Base-by-base conservation (phyloP, 2,113 vertebrate species). In the Sciurus niger region DNA sequence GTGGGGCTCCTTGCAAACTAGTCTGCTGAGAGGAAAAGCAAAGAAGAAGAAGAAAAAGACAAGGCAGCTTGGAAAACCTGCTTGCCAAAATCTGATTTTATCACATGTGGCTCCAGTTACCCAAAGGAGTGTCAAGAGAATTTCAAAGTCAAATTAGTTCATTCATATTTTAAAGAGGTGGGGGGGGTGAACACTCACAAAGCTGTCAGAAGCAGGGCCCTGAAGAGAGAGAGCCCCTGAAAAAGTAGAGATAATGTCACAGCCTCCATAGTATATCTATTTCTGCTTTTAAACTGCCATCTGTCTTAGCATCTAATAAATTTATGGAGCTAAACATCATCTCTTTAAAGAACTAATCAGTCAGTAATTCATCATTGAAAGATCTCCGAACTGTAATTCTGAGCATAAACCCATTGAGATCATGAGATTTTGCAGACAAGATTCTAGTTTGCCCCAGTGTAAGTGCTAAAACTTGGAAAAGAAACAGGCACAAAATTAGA, bases 111-210 rank as follows among this genome's bases (percentile, higher is more conserved):
- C 55, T 92, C 60, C 72, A 93, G 84, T 80, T 96, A 94, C 77
- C 82, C 94, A 60, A 46, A 97, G 55, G 25, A 83, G 43, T 86
- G 58, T 91, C 86, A 90, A 92, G 92, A 92, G 37, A 94, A 74
- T 83, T 94, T 97, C 90, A 96, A 95, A 96, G 74, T 95, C 43
- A 96, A 74, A 89, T 95, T 68, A 97, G 94, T 94, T 94, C 43
- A 85, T 67, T 96, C 82, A 83, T 37, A 80, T 94, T 92, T 97
- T 53, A 67, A 90, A 91, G 30, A 46, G 30, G 43, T 12, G 3
- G 30, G 46, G 32, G 6, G 4, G 25, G 4, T 10, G 0, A 43
- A 9, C 10, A 17, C 37, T 63, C 63, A 65, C 46, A 83, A 53
- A 88, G 76, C 2, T 34, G 25, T 79, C 68, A 73, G 65, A 32